phyloP scores from a whole-genome alignment of 2,888 invertebrate species.

The Stratiomys singularior region DNA sequence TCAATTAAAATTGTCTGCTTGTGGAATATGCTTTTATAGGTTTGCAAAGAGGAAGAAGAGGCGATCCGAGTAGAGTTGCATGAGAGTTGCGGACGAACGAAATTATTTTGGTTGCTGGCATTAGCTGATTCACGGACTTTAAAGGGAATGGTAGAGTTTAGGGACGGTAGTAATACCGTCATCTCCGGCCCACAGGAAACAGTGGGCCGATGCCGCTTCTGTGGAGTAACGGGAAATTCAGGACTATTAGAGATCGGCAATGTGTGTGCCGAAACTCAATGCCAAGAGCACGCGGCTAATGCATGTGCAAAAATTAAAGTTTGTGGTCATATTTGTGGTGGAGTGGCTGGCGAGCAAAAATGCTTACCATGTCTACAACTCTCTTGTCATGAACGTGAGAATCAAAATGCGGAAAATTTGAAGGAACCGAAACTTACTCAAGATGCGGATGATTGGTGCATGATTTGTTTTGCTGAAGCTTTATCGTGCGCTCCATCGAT shows the following conservation, averaged over 20 bases:
- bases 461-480: conserved; percentile 99
- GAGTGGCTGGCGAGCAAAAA: conserved; percentile 83
- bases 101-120: conserved; percentile 93
- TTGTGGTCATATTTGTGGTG: conserved; percentile 95
- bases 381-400: conserved; percentile 72
- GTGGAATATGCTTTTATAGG: conserved; percentile 53
- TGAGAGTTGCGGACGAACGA: conserved; percentile 94
- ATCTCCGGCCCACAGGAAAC: conserved; percentile 66
- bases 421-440: conserved; percentile 76
- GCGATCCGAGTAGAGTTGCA: conserved; percentile 97
- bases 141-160: conserved; percentile 90
- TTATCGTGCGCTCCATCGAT: conserved; percentile 94
- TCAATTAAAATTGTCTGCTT: not conserved
- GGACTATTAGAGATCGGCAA: conserved; percentile 92
- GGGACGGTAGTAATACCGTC: conserved; percentile 73
- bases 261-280: conserved; percentile 93
- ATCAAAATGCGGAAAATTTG: conserved; percentile 60
- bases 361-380: conserved; percentile 93
- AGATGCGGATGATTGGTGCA: conserved; percentile 99
- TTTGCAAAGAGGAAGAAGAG: conserved; percentile 94
- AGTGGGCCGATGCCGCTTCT: conserved; percentile 88
- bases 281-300: conserved; percentile 74
- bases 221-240: conserved; percentile 84
- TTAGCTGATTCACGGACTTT: conserved; percentile 93
- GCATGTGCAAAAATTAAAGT: conserved; percentile 85